Evolutionary conservation across 2,797 vertebrate genomes (phyloP), one percentile per base, ranked within the genome.

Genomic region (Thaleichthys pacificus): DNA sequence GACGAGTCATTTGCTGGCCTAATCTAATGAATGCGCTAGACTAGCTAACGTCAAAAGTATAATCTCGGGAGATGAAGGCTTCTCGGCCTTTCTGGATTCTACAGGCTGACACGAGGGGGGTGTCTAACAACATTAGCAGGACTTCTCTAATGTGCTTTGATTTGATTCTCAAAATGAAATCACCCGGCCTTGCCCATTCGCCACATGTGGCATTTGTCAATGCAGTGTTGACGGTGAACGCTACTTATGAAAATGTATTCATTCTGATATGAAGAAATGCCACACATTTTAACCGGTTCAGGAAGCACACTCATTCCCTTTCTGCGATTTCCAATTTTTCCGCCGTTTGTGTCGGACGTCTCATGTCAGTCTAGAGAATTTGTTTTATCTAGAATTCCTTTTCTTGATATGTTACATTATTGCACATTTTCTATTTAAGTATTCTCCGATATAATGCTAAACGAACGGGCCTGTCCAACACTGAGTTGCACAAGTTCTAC

Each of bases 301-400:
- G 19, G 22, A 19, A 73, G 49, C 26, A 68, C 22, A 38, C 28
- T 24, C 51, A 73, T 65, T 70, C 74, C 56, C 65, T 22, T 66
- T 51, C 65, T 26, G 63, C 30, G 9, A 69, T 65, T 73, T 74
- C 66, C 62, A 15, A 32, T 67, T 28, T 71, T 15, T 22, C 28
- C 68, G 69, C 28, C 28, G 4, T 30, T 30, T 30, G 28, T 30
- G 28, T 30, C 28, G 28, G 28, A 30, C 28, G 28, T 30, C 28
- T 30, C 28, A 4, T 30, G 28, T 30, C 28, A 30, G 28, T 30
- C 28, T 30, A 30, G 4, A 30, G 28, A 30, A 30, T 30, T 30
- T 30, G 28, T 30, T 30, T 30, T 4, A 30, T 30, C 28, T 30
- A 30, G 28, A 30, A 30, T 30, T 30, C 28, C 28, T 30, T 28